Base-by-base conservation (phyloP, 2,113 vertebrate genomes). In the Vulpes lagopus region DNA sequence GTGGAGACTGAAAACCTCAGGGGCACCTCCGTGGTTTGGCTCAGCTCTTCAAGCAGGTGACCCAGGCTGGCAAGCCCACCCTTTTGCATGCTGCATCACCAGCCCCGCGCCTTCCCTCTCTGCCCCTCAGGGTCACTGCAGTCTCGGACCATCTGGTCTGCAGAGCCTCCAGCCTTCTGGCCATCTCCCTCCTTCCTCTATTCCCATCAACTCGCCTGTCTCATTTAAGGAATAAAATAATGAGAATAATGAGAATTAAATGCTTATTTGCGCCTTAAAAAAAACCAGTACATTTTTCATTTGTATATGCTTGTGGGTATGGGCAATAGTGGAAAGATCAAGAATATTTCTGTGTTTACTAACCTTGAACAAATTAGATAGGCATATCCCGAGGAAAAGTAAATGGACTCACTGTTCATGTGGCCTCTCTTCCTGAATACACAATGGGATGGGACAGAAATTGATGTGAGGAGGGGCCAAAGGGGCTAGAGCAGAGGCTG, bases 41-140 rank as follows among this genome's bases (percentile, higher is more conserved):
- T 74, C 62, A 81, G 43, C 4, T 19, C 27, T 38, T 71, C 11
- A 35, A 60, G 64, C 27, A 0, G 0, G 0, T 0, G 17, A 30
- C 57, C 4, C 15, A 51, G 0, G 3, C 32, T 53, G 27, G 67
- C 0, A 7, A 6, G 16, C 38, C 25, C 62, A 35, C 23, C 11
- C 0, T 2, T 43, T 43, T n/a, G 27, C 78, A 15, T 15, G 9
- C 87, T 12, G 30, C 32, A 1, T 27, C 8, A 11, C 49, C 49
- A 32, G 25, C 14, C 35, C 12, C 22, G 4, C 9, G 15, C 15
- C 49, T 57, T 35, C 19, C 8, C 0, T 19, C 14, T 17, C 81
- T n/a, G 16, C 17, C 57, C 53, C 57, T 17, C 15, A 10, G 51
- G 38, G 67, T 74, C 91, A 69, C 57, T 62, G 12, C 67, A 3